Evolutionary conservation across 2,797 vertebrate genomes (phyloP).

Genomic region (Saguinus oedipus): DNA sequence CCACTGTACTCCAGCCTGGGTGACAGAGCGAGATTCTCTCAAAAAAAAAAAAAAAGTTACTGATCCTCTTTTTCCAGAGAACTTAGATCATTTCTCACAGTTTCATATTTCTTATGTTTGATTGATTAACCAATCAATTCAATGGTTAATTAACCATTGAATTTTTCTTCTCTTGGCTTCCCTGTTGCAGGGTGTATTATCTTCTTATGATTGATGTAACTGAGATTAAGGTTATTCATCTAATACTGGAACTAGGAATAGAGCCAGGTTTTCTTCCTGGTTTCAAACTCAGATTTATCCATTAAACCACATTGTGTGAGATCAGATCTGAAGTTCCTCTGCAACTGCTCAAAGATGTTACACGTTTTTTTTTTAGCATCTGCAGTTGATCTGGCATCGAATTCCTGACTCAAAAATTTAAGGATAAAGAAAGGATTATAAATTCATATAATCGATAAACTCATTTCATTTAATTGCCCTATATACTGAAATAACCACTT

Average conservation of each 20-base stretch:
- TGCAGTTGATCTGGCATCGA: neutral
- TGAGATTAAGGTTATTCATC: constrained; percentile 3
- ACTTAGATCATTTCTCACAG: constrained; percentile 8
- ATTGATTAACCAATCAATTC: neutral
- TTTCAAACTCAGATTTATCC: neutral
- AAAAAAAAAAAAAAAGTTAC: neutral
- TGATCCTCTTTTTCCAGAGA: neutral
- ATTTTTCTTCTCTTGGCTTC: constrained; percentile 17
- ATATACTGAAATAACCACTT: neutral
- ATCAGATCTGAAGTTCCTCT: neutral
- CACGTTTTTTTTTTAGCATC: neutral
- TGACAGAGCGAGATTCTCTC: too few species aligned
- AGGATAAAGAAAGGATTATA: neutral
- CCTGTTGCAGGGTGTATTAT: constrained; percentile 11
- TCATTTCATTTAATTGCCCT: neutral
- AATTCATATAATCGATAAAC: constrained; percentile 12
- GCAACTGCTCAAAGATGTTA: neutral
- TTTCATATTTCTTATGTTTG: constrained; percentile 43
- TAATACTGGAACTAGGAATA: constrained; percentile 14
- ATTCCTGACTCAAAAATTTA: constrained; percentile 37
- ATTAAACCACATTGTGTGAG: neutral
- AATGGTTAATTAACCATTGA: too few species aligned
- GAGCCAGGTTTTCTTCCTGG: neutral
- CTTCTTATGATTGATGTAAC: neutral
- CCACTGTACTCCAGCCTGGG: too few species aligned